Evolutionary conservation across 2,797 vertebrate genomes (phyloP), one percentile per base, ranked within the genome.

Genomic region (Ctenopoma kingsleyae): DNA sequence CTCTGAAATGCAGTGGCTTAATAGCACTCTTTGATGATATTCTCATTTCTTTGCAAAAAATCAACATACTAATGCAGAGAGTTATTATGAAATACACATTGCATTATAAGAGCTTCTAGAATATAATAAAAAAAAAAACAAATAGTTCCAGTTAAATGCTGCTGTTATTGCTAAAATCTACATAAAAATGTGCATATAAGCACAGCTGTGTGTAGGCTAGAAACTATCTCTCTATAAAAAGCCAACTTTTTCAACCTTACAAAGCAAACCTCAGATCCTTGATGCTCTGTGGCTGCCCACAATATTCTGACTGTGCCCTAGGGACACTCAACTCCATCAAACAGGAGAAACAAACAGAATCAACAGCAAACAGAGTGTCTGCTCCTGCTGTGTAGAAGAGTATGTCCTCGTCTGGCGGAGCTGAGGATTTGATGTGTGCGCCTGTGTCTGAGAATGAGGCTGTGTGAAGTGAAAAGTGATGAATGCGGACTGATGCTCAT

Each of bases 291-390:
- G 67, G 70, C 57, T 80, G 68, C 80, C 79, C 80, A 67, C 80
- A 74, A 58, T 74, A 78, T 64, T 78, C 38, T 51, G 40, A 82
- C 74, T 74, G 76, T 41, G 58, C 83, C 82, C 73, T 9, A 20
- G 82, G 83, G 88, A 86, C 55, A 62, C 51, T 67, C 51, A 62
- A 68, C 84, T 86, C 80, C 79, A 89, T 89, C 87, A 87, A 84
- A 81, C 67, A 69, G 58, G 25, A 80, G 79, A 83, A 85, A 89
- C 81, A 88, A 87, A 92, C 82, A 87, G 67, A 85, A 83, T 80
- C 68, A 72, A 67, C 68, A 58, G 49, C 66, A 74, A 67, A 85
- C 60, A 51, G 25, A 59, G 79, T 48, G 78, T 57, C 63, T 76
- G 74, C 78, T 79, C 80, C 81, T 19, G 77, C 77, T 80, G 86